These are phyloP conservation scores for Aproaerema taeniolella DNA, from an alignment of 2,888 invertebrate species.

Conservation along the genomic window DNA sequence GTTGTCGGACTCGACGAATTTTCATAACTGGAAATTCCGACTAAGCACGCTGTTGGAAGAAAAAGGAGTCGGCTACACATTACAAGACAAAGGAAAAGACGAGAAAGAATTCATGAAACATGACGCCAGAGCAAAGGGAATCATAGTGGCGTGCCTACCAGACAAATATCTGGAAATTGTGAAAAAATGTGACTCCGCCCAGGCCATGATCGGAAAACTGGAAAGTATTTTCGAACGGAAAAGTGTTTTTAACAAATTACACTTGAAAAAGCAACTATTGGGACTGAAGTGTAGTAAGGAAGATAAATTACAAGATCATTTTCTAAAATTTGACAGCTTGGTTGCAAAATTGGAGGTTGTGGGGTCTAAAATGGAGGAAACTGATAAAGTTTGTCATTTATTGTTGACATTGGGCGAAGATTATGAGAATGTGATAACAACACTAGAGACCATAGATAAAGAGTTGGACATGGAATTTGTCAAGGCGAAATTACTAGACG, in stretches of 20 bases:
- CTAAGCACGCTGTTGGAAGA: slow-evolving; percentile 5
- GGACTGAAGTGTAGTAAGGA: background rate
- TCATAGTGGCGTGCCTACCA: slow-evolving; percentile 1
- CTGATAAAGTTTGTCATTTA: no score
- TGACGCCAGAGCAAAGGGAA: slow-evolving; percentile 3
- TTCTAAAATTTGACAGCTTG: background rate
- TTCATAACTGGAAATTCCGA: slow-evolving; percentile 6
- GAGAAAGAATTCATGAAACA: background rate
- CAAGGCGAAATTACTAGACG: no score
- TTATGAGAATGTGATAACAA: slow-evolving; percentile 2
- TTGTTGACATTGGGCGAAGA: background rate
- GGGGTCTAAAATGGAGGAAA: slow-evolving; percentile 1
- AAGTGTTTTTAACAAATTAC: no score
- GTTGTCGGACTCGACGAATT: background rate
- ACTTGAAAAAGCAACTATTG: slow-evolving; percentile 1
- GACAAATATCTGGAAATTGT: slow-evolving; percentile 4
- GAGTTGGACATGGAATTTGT: slow-evolving; percentile 4
- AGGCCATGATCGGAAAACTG: background rate
- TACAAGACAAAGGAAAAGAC: background rate
- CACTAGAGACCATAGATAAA: slow-evolving; percentile 2
- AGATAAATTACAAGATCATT: slow-evolving; percentile 2
- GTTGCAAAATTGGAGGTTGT: background rate
- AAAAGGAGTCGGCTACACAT: background rate
- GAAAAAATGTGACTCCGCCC: slow-evolving; percentile 3
- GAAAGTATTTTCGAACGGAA: slow-evolving; percentile 3